Evolutionary conservation across 2,797 vertebrate species (phyloP), one percentile per base, ranked within the genome.

Genomic region (Leuciscus waleckii): DNA sequence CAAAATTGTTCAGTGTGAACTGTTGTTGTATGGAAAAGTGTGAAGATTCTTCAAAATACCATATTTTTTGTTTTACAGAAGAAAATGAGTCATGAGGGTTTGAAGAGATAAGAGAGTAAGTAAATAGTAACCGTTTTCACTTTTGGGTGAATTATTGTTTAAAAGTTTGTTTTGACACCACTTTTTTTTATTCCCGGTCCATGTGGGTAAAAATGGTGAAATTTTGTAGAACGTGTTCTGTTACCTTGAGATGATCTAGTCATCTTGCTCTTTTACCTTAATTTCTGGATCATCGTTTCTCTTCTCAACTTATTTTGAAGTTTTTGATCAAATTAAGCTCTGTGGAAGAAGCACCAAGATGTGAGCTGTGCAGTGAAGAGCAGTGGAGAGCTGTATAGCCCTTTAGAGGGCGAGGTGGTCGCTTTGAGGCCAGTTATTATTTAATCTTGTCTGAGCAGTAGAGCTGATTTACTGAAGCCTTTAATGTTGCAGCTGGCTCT

Each of bases 391-490:
- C 65, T 56, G n/a, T 32, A 21, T 56, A 13, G 67, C 35, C 9
- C 16, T 70, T 37, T 35, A 9, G 39, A 79, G 77, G 26, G 7
- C 70, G 49, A 7, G 29, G 41, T 67, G 65, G n/a, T 5, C 2
- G 1, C 13, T 74, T 74, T 56, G 69, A 61, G 51, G 19, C 37
- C 68, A 58, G 19, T 82, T 41, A 13, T 63, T 75, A 75, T 83
- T 75, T 75, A 19, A 65, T 82, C 56, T 35, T 37, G 56, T 63
- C 29, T 75, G 21, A 83, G 23, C 41, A 49, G 39, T 74, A 37
- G 29, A 6, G 5, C 71, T 75, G 81, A 74, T 74, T 74, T 82
- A 49, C 56, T 74, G 29, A 41, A n/a, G 51, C 26, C 39, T 65
- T 65, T 61, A 75, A 65, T 51, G 41, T 19, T 51, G 21, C 41